Conservation (phyloP, 2,888 invertebrate genomes). For the Torymus tubicola region DNA sequence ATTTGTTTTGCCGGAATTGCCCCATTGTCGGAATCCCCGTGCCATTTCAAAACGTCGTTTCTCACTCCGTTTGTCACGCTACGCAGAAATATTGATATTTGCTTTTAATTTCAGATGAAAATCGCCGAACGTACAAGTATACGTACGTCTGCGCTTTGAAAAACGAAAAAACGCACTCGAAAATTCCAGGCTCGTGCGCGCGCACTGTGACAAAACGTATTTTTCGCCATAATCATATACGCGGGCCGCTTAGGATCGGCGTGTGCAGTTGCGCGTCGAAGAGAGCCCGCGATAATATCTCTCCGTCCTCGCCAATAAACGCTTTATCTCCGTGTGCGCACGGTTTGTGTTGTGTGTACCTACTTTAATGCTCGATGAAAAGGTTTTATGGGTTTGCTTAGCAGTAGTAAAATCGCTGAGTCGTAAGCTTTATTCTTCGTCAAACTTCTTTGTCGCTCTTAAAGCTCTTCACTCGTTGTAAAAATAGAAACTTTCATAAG, state of each 20-base stretch:
- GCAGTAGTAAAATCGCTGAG: slow-evolving; percentile 25
- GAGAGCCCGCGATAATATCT: slow-evolving; percentile 14
- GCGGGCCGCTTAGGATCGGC: not conserved
- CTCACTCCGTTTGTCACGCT: not conserved
- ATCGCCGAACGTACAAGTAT: too few species aligned
- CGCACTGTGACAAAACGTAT: not conserved
- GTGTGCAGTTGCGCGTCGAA: not conserved
- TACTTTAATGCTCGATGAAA: slow-evolving; percentile 36
- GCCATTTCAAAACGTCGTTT: not conserved
- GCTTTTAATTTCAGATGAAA: too few species aligned
- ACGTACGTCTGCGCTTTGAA: not conserved
- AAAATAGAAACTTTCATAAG: slow-evolving; percentile 16
- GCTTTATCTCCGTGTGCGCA: slow-evolving; percentile 20
- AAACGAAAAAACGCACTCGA: not conserved
- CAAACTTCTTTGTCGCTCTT: slow-evolving; percentile 9
- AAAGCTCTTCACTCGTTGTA: slow-evolving; percentile 1
- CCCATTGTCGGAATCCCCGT: slow-evolving; percentile 10
- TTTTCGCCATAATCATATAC: slow-evolving; percentile 3
- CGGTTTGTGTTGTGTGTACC: slow-evolving; percentile 13
- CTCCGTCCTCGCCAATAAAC: slow-evolving; percentile 6
- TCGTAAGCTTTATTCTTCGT: slow-evolving; percentile 13
- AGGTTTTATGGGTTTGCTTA: slow-evolving; percentile 39
- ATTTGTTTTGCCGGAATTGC: slow-evolving; percentile 30
- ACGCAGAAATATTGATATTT: too few species aligned
- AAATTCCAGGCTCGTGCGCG: not conserved